Percentiles rank a stretch among this genome's conserved stretches.
Evolutionary conservation across 2,888 invertebrate genomes (phyloP).

Genomic region (Hydropsyche betteni): DNA sequence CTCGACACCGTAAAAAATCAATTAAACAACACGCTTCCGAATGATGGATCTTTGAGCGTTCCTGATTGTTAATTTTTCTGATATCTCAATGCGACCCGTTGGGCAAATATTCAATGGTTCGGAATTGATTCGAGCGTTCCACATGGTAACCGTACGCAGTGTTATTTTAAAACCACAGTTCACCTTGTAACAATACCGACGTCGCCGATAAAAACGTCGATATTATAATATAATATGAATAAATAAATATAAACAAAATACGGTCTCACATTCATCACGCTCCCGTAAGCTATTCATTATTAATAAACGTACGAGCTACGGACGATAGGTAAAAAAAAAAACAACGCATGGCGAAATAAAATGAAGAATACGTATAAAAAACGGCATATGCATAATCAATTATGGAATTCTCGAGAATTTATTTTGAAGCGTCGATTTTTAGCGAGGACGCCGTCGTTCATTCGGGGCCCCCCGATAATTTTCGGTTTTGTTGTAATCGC

Average conservation of each 20-base stretch:
- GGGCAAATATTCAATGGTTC: background rate
- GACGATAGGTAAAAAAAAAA: background rate
- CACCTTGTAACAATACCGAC: slow-evolving; percentile 30
- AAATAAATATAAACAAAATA: slow-evolving; percentile 3
- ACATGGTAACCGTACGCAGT: slow-evolving; percentile 3
- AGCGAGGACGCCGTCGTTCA: slow-evolving; percentile 1
- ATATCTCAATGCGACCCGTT: too few species aligned
- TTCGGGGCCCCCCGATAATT: too few species aligned
- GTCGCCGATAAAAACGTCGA: slow-evolving; percentile 16
- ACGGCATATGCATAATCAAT: slow-evolving; percentile 1
- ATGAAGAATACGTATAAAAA: too few species aligned
- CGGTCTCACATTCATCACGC: slow-evolving; percentile 2
- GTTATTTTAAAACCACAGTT: slow-evolving; percentile 19
- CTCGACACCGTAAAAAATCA: too few species aligned
- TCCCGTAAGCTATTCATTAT: slow-evolving; percentile 17
- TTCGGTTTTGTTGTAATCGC: too few species aligned
- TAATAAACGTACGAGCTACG: too few species aligned
- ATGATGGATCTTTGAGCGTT: too few species aligned
- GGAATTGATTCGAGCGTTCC: slow-evolving; percentile 30
- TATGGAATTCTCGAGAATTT: background rate
- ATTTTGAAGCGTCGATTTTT: background rate
- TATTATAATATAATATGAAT: slow-evolving; percentile 6
- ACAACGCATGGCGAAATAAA: slow-evolving; percentile 6
- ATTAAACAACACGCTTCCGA: too few species aligned
- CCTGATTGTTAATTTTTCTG: too few species aligned